Conservation (phyloP, 2,888 invertebrate species). For the Lithophane leautieri region DNA sequence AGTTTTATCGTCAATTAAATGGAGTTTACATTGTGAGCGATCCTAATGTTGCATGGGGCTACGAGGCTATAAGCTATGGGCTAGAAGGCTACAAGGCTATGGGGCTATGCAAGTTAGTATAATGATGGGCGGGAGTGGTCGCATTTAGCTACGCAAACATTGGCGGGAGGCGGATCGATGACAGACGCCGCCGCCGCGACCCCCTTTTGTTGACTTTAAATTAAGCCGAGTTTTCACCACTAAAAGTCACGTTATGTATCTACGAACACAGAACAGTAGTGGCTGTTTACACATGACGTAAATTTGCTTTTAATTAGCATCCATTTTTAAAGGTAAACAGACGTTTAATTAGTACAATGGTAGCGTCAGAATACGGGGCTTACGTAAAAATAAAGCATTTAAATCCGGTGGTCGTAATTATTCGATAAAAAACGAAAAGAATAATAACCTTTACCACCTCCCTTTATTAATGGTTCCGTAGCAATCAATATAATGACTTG, state of each 20-base stretch:
- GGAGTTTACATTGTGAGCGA: slow-evolving; percentile 36
- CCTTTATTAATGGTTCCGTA: slow-evolving; percentile 15
- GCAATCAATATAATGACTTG: slow-evolving; percentile 46
- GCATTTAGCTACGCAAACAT: slow-evolving; percentile 66
- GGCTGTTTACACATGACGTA: slow-evolving; percentile 1
- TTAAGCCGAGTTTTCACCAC: slow-evolving; percentile 63
- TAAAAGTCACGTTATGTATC: slow-evolving; percentile 57
- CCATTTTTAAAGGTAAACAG: slow-evolving; percentile 28
- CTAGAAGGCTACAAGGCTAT: slow-evolving; percentile 7
- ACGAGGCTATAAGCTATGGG: neutral
- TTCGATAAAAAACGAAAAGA: slow-evolving; percentile 22
- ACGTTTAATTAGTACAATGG: slow-evolving; percentile 14
- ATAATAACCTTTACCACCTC: slow-evolving; percentile 18
- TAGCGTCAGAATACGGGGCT: neutral
- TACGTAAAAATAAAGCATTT: slow-evolving; percentile 38
- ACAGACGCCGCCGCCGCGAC: slow-evolving; percentile 47
- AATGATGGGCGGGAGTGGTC: slow-evolving; percentile 58
- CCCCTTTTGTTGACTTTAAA: slow-evolving; percentile 70
- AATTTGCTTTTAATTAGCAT: slow-evolving; percentile 49
- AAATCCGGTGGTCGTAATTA: slow-evolving; percentile 18
- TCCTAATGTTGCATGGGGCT: slow-evolving; percentile 22
- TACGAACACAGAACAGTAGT: slow-evolving; percentile 31
- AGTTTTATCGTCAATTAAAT: slow-evolving; percentile 39
- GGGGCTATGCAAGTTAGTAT: slow-evolving; percentile 54
- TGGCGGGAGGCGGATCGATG: slow-evolving; percentile 66